A percentile compares a stretch with the other conserved stretches of the same genome.
phyloP scores from a whole-genome alignment of 2,888 invertebrate genomes.

The Netelia melanura region DNA sequence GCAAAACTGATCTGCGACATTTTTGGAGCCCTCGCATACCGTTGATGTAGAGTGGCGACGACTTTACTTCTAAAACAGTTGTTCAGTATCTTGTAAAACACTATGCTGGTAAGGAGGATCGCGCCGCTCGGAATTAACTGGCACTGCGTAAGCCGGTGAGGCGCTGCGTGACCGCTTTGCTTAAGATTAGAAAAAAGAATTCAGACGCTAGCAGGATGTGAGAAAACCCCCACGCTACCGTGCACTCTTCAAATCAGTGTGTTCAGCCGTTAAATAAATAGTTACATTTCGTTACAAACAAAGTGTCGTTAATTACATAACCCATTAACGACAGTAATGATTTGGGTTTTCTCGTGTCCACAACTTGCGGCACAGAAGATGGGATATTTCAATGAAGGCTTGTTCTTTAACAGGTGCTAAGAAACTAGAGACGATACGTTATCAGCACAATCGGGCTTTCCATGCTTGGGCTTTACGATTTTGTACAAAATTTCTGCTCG shows the following conservation, averaged over 20 bases:
- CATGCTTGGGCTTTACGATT: conserved; percentile 21
- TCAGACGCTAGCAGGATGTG: too few species aligned
- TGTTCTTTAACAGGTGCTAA: conserved; percentile 19
- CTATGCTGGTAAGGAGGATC: too few species aligned
- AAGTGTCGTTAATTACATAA: too few species aligned
- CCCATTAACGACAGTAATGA: not conserved
- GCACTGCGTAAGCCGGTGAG: too few species aligned
- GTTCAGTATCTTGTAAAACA: too few species aligned
- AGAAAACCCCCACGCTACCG: too few species aligned
- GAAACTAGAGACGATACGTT: conserved; percentile 30
- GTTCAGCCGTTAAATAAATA: too few species aligned
- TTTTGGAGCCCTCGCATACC: conserved; percentile 45
- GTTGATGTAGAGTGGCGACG: conserved; percentile 1
- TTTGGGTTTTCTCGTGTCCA: conserved; percentile 4
- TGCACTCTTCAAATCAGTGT: too few species aligned
- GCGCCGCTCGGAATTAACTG: too few species aligned
- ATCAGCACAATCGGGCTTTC: conserved; percentile 36
- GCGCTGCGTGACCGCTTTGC: too few species aligned
- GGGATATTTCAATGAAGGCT: conserved; percentile 5
- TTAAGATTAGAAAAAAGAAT: too few species aligned
- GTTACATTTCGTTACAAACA: too few species aligned
- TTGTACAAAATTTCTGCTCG: conserved; percentile 43
- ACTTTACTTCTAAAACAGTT: not conserved
- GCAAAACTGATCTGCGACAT: not conserved
- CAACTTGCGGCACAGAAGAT: conserved; percentile 3